Conservation (phyloP, 2,797 vertebrate genomes). For the Etheostoma nigrum region DNA sequence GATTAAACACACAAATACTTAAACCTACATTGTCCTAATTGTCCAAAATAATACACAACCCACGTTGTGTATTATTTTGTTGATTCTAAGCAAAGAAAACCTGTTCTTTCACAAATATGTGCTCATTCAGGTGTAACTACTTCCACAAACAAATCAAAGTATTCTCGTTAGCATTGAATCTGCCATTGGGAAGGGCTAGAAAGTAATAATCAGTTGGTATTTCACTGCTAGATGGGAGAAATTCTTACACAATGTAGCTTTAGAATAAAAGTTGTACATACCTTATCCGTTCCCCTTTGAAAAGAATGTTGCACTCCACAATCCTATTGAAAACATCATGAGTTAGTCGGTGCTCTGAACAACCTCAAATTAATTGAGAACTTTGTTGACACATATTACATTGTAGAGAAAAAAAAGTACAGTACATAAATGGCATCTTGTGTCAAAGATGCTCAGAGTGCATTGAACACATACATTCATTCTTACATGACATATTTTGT, state of each 20-base stretch:
- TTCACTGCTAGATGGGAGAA: no score
- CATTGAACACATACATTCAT: neutral
- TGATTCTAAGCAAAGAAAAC: no score
- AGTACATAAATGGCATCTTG: neutral
- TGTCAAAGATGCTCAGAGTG: neutral
- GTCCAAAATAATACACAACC: no score
- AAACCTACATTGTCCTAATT: no score
- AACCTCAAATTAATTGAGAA: neutral
- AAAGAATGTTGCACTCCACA: constrained; percentile 38
- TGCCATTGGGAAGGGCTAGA: no score
- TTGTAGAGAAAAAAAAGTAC: neutral
- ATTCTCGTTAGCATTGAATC: no score
- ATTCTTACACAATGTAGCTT: no score
- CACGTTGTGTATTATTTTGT: no score
- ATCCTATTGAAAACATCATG: constrained; percentile 44
- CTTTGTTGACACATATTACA: neutral
- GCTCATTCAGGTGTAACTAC: no score
- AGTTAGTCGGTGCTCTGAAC: neutral
- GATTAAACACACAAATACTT: neutral
- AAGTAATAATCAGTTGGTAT: no score
- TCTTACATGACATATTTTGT: neutral
- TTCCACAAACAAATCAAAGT: no score
- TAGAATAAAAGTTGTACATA: constrained; percentile 27
- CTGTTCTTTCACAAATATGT: no score
- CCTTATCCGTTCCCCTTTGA: constrained; percentile 36